These are phyloP conservation scores for Sebastes kiyomatsui DNA, from an alignment of 2,797 vertebrate species.

Conservation along the genomic window DNA sequence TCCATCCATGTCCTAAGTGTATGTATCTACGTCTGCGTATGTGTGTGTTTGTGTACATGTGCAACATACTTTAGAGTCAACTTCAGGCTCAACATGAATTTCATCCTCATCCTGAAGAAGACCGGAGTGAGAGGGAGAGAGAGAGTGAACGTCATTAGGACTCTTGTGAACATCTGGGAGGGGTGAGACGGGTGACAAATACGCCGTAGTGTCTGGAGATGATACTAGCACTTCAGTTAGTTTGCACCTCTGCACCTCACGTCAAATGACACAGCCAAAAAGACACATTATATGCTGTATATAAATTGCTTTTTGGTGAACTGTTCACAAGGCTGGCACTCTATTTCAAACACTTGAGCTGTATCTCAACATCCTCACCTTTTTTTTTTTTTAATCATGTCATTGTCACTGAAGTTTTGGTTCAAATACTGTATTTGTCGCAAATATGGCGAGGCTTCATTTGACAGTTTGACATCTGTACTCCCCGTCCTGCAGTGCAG, in stretches of 20 bases:
- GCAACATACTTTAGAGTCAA: constrained; percentile 46
- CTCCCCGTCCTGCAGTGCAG: constrained; percentile 15
- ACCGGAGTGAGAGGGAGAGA: constrained; percentile 6
- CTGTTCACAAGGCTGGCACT: neutral
- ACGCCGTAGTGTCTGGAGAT: constrained; percentile 49
- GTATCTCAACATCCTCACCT: neutral
- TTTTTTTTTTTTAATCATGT: constrained; percentile 6
- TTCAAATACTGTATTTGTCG: constrained; percentile 34
- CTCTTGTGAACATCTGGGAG: constrained; percentile 67
- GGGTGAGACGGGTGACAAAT: constrained; percentile 55
- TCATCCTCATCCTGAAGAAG: constrained; percentile 14
- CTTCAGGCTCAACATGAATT: constrained; percentile 29
- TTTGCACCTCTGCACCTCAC: constrained; percentile 39
- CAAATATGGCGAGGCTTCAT: constrained; percentile 3
- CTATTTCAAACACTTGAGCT: constrained; percentile 14
- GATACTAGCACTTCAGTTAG: constrained; percentile 33
- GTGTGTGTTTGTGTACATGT: constrained; percentile 23
- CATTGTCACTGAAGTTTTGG: constrained; percentile 33
- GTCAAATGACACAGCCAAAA: constrained; percentile 35
- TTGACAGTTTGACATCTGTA: constrained; percentile 52
- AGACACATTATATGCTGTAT: constrained; percentile 18
- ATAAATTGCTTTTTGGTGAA: constrained; percentile 46
- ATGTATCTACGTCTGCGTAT: constrained; percentile 33
- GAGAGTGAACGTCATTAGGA: constrained; percentile 50
- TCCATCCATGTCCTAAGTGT: constrained; percentile 59